Percentiles rank a stretch among this genome's conserved stretches.
Evolutionary conservation across 2,113 vertebrate genomes (phyloP).

Genomic region (Anguilla rostrata): DNA sequence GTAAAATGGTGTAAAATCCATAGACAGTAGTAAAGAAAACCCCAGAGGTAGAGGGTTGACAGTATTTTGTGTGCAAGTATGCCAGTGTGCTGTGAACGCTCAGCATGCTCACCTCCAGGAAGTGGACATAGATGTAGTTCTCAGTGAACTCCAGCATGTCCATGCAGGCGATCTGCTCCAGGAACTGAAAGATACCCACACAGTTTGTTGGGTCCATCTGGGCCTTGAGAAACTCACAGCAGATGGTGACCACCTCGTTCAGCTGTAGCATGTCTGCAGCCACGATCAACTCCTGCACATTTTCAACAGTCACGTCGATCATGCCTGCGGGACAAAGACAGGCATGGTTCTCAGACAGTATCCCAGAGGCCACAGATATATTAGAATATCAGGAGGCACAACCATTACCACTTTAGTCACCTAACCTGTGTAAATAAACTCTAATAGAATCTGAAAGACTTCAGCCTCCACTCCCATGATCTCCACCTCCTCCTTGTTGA

Average conservation of each 20-base stretch:
- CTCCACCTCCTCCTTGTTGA: constrained; percentile 82
- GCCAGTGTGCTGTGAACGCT: no score
- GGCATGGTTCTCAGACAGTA: background rate
- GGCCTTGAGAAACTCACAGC: constrained; percentile 89
- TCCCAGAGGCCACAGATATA: background rate
- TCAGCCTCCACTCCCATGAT: constrained; percentile 85
- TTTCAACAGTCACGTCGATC: constrained; percentile 82
- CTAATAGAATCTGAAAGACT: constrained; percentile 84
- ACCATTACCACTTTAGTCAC: background rate
- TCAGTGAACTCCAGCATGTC: constrained; percentile 89
- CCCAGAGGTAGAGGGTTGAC: background rate
- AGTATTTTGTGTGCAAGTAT: background rate
- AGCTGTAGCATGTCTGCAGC: constrained; percentile 97
- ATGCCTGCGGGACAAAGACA: constrained; percentile 61
- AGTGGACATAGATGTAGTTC: constrained; percentile 91
- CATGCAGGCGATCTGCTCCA: constrained; percentile 89
- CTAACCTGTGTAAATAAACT: constrained; percentile 93
- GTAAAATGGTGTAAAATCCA: background rate
- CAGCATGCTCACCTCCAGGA: constrained; percentile 77
- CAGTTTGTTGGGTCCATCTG: constrained; percentile 92
- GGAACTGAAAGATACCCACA: constrained; percentile 92
- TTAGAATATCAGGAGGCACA: background rate
- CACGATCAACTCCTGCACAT: constrained; percentile 91
- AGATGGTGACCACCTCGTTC: constrained; percentile 87
- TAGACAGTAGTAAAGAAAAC: background rate